Evolutionary conservation across 1,140 invertebrate species (phyloP), one percentile per base, ranked within the genome.

Genomic region (Chrysoperla carnea): DNA sequence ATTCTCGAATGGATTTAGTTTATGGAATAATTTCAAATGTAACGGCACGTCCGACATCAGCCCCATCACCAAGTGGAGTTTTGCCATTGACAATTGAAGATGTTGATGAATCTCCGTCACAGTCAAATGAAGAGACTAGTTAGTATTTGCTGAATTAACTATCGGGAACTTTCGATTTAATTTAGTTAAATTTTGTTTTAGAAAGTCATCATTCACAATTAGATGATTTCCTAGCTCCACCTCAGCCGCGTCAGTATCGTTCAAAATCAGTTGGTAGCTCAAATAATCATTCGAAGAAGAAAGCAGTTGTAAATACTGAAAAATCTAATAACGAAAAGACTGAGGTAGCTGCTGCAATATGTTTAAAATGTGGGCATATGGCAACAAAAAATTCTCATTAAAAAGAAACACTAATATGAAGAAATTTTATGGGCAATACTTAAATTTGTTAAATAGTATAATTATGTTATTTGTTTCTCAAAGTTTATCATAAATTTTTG

Each of bases 1-100:
- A 93, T 64, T 91, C 86, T 0, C 76, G 84, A 52, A 84, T 91
- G 74, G 86, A 92, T 61, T 70, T 93, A 45, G 84, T 87, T n/a
- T 79, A 82, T 53, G 79, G 75, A 41, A 58, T 69, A 44, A 64
- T 69, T 46, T 58, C 58, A 53, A 42, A 52, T 36, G 49, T 49
- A 14, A 43, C 46, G 27, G 48, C 48, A 23, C 49, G 55, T 39
- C 52, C 61, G 39, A 46, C 53, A 48, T 64, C 52, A 45, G 69
- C 62, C 39, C 50, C 58, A 14, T 49, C 52, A 15, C 54, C 52
- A 4, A 61, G 61, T 36, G 17, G 17, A 23, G 17, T 23, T 5
- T 53, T 75, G 35, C 69, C 73, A 6, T 59, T 69, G n/a, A 67
- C 74, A 52, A 69, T 68, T 45, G 75, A 76, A 45, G 70, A 73